These are phyloP conservation scores for Pithys albifrons DNA, from an alignment of 2,113 vertebrate species.

Conservation along the genomic window DNA sequence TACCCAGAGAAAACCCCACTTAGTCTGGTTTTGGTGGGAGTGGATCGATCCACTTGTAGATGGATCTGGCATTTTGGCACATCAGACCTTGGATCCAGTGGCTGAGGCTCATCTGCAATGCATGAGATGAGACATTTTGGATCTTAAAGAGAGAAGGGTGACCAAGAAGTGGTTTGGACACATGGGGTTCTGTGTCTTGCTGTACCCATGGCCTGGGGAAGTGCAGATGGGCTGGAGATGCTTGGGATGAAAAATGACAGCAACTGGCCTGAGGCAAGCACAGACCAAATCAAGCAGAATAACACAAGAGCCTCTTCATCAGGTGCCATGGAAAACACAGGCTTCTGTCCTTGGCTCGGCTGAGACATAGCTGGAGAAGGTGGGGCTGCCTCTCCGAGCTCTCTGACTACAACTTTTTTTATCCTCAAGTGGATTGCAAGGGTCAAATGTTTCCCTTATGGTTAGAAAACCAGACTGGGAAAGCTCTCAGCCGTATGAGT, in stretches of 20 bases:
- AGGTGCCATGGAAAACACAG: constrained; percentile 58
- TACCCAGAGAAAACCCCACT: not conserved
- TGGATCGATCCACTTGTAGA: not conserved
- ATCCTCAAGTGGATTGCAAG: constrained; percentile 21
- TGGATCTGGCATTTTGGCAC: not conserved
- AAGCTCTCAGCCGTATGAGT: not conserved
- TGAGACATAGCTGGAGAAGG: constrained; percentile 50
- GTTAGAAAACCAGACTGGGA: not conserved
- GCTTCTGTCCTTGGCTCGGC: constrained; percentile 44
- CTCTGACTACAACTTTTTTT: not conserved
- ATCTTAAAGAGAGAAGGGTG: not conserved
- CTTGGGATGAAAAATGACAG: constrained; percentile 27
- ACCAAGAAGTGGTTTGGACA: not conserved
- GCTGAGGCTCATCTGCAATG: not conserved
- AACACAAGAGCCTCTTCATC: constrained; percentile 41
- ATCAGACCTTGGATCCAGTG: not conserved
- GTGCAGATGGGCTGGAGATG: constrained; percentile 47
- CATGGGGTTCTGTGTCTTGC: not conserved
- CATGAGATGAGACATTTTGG: not conserved
- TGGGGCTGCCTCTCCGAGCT: constrained; percentile 4
- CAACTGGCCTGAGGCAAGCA: not conserved
- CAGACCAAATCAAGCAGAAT: constrained; percentile 37
- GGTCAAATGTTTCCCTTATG: not conserved
- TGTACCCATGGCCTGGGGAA: not conserved
- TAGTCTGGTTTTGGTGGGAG: not conserved